Percentiles rank a stretch among this genome's conserved stretches.
Conservation (phyloP, 2,888 invertebrate genomes). For the Scelioninae gen. 1 region DNA sequence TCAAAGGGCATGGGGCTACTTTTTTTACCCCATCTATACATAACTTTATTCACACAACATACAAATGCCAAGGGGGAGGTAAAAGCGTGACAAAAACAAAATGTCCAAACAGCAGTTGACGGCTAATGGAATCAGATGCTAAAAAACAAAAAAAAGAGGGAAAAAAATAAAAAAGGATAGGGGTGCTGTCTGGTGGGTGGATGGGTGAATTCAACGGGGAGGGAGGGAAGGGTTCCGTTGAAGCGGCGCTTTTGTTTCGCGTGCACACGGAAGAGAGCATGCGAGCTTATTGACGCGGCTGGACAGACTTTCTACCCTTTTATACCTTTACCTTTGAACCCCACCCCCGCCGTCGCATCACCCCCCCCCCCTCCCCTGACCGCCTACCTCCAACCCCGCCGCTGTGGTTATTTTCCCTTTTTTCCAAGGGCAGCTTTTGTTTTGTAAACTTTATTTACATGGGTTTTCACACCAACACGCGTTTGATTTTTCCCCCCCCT, state of each 20-base stretch:
- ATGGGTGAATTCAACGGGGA: slow-evolving; percentile 59
- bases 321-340: slow-evolving; percentile 61
- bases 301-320: slow-evolving; percentile 63
- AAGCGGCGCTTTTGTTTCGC: slow-evolving; percentile 54
- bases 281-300: slow-evolving; percentile 62
- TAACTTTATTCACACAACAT: not conserved
- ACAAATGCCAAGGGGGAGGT: not conserved
- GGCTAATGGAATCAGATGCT: slow-evolving; percentile 20
- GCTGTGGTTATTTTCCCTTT: too few relatives aligned
- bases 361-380: too few relatives aligned
- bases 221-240: slow-evolving; percentile 55
- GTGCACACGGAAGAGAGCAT: slow-evolving; percentile 59
- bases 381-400: too few relatives aligned
- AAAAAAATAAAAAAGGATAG: too few relatives aligned
- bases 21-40: not conserved
- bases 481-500: too few relatives aligned
- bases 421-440: too few relatives aligned
- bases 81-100: slow-evolving; percentile 3
- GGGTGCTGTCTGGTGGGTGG: slow-evolving; percentile 8
- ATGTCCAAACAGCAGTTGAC: slow-evolving; percentile 15
- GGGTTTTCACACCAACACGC: too few relatives aligned
- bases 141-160: not conserved
- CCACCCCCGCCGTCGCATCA: slow-evolving; percentile 25
- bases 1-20: slow-evolving; percentile 10
- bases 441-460: too few relatives aligned